A percentile compares a stretch with the other conserved stretches of the same genome.
Evolutionary conservation across 2,113 vertebrate species (phyloP).

Genomic region (Ceratotherium simum): DNA sequence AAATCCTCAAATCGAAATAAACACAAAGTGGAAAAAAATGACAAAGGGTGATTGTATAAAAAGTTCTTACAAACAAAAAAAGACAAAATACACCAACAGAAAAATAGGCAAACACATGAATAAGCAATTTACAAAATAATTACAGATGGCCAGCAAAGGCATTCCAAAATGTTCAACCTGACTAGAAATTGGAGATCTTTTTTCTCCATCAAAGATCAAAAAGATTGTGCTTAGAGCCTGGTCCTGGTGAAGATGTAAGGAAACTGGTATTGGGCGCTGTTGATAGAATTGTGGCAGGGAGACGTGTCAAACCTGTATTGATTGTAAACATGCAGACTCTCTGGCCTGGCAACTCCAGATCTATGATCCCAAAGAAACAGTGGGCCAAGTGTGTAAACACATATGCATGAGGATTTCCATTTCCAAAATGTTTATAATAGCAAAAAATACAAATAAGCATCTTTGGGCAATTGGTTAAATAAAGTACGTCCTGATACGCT

Average conservation of each 20-base stretch:
- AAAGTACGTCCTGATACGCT: neutral
- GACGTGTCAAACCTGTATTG: fast-evolving
- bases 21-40: neutral
- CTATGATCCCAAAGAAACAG: neutral
- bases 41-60: too few relatives aligned
- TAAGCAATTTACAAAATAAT: neutral
- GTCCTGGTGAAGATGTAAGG: neutral
- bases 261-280: too few relatives aligned
- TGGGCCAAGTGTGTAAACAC: too few relatives aligned
- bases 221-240: neutral
- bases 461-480: neutral
- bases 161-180: neutral
- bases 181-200: neutral
- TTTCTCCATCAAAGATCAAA: neutral
- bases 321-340: neutral
- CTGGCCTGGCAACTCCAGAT: neutral
- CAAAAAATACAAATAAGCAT: neutral
- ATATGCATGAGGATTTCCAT: neutral
- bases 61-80: neutral
- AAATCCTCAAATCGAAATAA: neutral
- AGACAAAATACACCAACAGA: neutral
- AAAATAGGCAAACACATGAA: neutral
- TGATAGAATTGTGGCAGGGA: fast-evolving
- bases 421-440: neutral
- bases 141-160: neutral